Evolutionary conservation across 1,140 invertebrate genomes (phyloP).

Genomic region (Harlomillsia oculata): DNA sequence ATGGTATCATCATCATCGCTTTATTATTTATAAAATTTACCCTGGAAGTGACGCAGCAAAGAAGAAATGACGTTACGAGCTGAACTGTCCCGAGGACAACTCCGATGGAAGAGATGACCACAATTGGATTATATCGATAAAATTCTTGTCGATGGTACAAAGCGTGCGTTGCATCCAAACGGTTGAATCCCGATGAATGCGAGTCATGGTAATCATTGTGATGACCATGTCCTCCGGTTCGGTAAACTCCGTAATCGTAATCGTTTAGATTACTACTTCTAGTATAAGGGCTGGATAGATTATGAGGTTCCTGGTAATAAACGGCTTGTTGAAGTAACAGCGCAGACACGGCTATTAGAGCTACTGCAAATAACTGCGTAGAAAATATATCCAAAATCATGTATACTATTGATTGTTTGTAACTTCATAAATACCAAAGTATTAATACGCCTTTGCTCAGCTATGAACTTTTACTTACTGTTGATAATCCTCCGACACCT

Average conservation of each 20-base stretch:
- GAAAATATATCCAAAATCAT: neutral
- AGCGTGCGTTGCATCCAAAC: neutral
- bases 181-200: neutral
- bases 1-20: too few species aligned
- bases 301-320: slow-evolving; percentile 9
- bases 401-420: neutral
- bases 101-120: slow-evolving; percentile 10
- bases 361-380: slow-evolving; percentile 9
- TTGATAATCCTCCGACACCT: slow-evolving; percentile 3
- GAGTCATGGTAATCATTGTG: neutral
- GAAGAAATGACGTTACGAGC: slow-evolving; percentile 7
- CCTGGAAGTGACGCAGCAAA: slow-evolving; percentile 3
- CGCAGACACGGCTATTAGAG: slow-evolving; percentile 16
- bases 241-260: neutral
- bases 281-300: slow-evolving; percentile 8
- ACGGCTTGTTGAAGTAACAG: slow-evolving; percentile 16
- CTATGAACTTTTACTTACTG: too few species aligned
- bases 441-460: too few species aligned
- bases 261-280: neutral
- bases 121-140: slow-evolving; percentile 3
- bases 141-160: neutral
- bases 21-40: neutral
- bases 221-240: neutral
- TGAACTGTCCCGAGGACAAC: slow-evolving; percentile 15
- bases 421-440: neutral